Conservation (phyloP, 2,888 invertebrate species). For the Taenaris catops region DNA sequence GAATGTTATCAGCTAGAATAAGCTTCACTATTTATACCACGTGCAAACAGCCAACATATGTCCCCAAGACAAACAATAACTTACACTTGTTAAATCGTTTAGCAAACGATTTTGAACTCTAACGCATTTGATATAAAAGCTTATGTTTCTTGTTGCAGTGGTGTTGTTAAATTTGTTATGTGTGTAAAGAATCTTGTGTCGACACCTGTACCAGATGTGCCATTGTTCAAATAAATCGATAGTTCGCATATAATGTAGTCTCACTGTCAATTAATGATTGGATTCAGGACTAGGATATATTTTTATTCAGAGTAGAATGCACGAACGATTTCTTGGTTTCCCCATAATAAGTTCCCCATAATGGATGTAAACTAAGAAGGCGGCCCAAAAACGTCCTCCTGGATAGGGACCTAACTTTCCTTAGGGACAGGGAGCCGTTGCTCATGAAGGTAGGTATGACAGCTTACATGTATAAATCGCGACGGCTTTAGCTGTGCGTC, state of each 20-base stretch:
- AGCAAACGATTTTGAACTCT: slow-evolving; percentile 20
- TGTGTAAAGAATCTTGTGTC: slow-evolving; percentile 24
- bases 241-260: slow-evolving; percentile 19
- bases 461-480: too few relatives aligned
- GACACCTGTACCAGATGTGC: slow-evolving; percentile 25
- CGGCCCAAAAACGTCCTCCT: too few relatives aligned
- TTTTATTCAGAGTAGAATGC: too few relatives aligned
- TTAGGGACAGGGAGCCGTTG: too few relatives aligned
- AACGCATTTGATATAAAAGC: neutral
- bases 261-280: neutral
- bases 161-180: slow-evolving; percentile 22
- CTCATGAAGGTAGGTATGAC: too few relatives aligned
- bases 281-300: neutral
- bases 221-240: slow-evolving; percentile 26
- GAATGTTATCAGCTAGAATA: slow-evolving; percentile 43
- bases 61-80: slow-evolving; percentile 24
- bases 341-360: too few relatives aligned
- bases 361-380: too few relatives aligned
- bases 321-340: too few relatives aligned
- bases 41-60: slow-evolving; percentile 35
- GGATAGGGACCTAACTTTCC: too few relatives aligned
- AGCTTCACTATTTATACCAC: slow-evolving; percentile 52
- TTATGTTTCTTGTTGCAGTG: neutral
- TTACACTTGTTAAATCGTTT: slow-evolving; percentile 6
- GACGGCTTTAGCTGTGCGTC: too few relatives aligned